A percentile compares a stretch with the other conserved stretches of the same genome.
These are phyloP conservation scores for Andricus curvator DNA, from an alignment of 2,888 invertebrate genomes.

Conservation along the genomic window DNA sequence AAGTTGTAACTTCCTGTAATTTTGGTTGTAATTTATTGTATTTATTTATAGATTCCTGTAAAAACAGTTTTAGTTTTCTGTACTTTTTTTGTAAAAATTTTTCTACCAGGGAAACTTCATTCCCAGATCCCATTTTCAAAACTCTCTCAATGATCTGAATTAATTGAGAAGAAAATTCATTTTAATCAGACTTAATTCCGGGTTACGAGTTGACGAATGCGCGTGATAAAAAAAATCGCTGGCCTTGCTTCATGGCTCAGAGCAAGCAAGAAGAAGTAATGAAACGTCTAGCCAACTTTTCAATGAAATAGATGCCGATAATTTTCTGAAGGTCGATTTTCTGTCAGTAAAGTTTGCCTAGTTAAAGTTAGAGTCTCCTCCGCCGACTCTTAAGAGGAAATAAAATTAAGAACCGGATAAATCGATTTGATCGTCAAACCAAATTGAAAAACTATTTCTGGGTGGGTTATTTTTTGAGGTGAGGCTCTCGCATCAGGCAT, in stretches of 20 bases:
- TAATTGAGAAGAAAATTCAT: slow-evolving; percentile 6
- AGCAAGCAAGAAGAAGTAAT: slow-evolving; percentile 9
- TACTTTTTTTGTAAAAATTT: no score
- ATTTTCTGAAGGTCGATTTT: slow-evolving; percentile 49
- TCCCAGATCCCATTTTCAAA: no score
- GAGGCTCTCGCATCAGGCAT: not conserved
- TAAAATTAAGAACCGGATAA: slow-evolving; percentile 5
- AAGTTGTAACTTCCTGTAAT: no score
- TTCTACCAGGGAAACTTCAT: no score
- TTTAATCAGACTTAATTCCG: not conserved
- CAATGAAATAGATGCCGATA: slow-evolving; percentile 40
- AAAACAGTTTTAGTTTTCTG: no score
- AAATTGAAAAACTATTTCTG: slow-evolving; percentile 7
- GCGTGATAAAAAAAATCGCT: slow-evolving; percentile 25
- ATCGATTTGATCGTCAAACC: not conserved
- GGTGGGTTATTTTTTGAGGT: not conserved
- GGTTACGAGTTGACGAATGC: slow-evolving; percentile 10
- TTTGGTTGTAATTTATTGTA: no score
- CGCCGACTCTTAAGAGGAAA: not conserved
- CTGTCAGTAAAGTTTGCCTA: slow-evolving; percentile 41
- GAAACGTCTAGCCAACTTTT: slow-evolving; percentile 12
- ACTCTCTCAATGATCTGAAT: not conserved
- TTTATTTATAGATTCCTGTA: no score
- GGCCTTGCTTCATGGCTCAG: not conserved
- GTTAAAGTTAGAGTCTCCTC: not conserved